Evolutionary conservation across 2,888 invertebrate species (phyloP), one percentile per base, ranked within the genome.

Genomic region (Ditula angustiorana): DNA sequence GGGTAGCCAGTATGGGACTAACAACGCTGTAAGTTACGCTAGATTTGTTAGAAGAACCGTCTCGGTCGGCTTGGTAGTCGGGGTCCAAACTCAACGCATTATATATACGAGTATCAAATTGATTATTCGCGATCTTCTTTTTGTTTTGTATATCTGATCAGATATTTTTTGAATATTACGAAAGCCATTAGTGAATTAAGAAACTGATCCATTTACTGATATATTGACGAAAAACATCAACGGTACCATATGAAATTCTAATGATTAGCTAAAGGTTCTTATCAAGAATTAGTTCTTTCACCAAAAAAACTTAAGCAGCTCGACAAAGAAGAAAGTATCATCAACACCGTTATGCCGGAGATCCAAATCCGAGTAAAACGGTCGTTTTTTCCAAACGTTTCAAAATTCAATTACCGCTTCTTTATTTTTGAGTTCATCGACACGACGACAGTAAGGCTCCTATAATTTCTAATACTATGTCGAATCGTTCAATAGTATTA

Each of bases 1-100:
- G 77, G 97, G 97, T 67, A 96, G 96, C 68, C 95, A 96, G 71
- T 95, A 95, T 77, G 96, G 96, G 76, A 97, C 96, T 72, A 96
- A 96, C 82, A 98, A 98, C 91, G 98, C 98, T 77, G 98, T n/a
- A n/a, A n/a, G n/a, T n/a, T n/a, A n/a, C n/a, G n/a, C n/a, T n/a
- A n/a, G n/a, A n/a, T n/a, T n/a, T n/a, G n/a, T n/a, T n/a, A n/a
- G n/a, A n/a, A n/a, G n/a, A n/a, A n/a, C n/a, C n/a, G n/a, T n/a
- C n/a, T n/a, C n/a, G n/a, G n/a, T n/a, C n/a, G n/a, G n/a, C n/a
- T n/a, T n/a, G n/a, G n/a, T n/a, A n/a, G n/a, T n/a, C n/a, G n/a
- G n/a, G n/a, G n/a, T n/a, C n/a, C n/a, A n/a, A n/a, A n/a, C n/a
- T n/a, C n/a, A n/a, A n/a, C n/a, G n/a, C n/a, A n/a, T n/a, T n/a